phyloP scores from a whole-genome alignment of 2,113 vertebrate genomes.

The Chunga burmeisteri region DNA sequence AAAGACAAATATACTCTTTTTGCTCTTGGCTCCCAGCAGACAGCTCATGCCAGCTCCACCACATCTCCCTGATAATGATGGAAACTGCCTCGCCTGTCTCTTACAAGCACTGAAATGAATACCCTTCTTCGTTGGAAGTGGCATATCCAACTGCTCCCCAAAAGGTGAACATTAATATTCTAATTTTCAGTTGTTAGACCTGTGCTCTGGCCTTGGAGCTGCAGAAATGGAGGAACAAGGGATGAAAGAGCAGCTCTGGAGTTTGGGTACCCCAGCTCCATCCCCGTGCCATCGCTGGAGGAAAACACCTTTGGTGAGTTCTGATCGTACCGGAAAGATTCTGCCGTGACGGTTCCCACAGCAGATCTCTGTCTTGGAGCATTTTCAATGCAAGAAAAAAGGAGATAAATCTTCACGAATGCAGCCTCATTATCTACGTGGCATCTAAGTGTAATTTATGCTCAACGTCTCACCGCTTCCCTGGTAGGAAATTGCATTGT shows the following conservation, averaged over 20 bases:
- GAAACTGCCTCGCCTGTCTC: neutral
- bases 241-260: neutral
- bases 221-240: neutral
- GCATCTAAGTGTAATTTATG: slow-evolving; percentile 64
- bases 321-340: neutral
- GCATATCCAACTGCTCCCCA: neutral
- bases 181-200: neutral
- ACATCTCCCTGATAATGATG: neutral
- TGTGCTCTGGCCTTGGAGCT: fast-evolving
- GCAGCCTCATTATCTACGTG: slow-evolving; percentile 48
- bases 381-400: neutral
- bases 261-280: too few relatives aligned
- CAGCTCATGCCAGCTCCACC: neutral
- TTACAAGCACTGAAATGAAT: slow-evolving; percentile 1
- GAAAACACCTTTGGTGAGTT: neutral
- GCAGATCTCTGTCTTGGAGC: neutral
- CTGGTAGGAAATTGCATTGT: neutral
- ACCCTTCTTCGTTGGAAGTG: neutral
- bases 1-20: neutral
- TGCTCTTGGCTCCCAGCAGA: slow-evolving; percentile 44
- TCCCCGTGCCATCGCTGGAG: too few relatives aligned
- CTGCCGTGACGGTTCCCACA: neutral
- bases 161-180: neutral
- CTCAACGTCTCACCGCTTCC: neutral
- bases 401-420: neutral